Evolutionary conservation across 2,797 vertebrate genomes (phyloP).

Genomic region (Poecilia velifera): DNA sequence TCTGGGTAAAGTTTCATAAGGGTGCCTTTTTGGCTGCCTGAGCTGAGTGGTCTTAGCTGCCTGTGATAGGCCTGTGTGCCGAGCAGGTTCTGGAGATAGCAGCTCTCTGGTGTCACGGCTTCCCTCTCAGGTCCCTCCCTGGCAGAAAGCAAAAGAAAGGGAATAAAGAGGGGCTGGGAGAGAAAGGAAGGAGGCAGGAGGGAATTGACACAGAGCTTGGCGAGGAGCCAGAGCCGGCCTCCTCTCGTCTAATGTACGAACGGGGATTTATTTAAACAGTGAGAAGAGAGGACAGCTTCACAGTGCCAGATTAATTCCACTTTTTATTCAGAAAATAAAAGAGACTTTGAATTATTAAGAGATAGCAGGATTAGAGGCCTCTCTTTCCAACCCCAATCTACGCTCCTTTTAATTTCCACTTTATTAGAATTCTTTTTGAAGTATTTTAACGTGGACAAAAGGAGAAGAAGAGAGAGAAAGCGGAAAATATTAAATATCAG

Average conservation of each 20-base stretch:
- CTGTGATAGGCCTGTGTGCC: constrained; percentile 80
- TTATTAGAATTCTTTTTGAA: constrained; percentile 99
- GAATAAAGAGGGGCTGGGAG: constrained; percentile 74
- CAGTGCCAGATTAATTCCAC: constrained; percentile 98
- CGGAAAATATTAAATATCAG: constrained; percentile 99
- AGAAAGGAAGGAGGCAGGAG: constrained; percentile 82
- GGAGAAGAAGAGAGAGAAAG: constrained; percentile 96
- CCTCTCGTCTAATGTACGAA: constrained; percentile 88
- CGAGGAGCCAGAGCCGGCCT: constrained; percentile 86
- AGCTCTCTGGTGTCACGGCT: constrained; percentile 79
- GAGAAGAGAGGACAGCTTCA: constrained; percentile 96
- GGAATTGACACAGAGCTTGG: constrained; percentile 85
- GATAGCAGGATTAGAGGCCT: constrained; percentile 99
- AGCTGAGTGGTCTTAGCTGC: constrained; percentile 82
- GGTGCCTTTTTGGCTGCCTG: constrained; percentile 76
- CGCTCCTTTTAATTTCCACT: constrained; percentile 99
- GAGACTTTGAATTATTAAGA: constrained; percentile 99
- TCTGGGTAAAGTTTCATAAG: constrained; percentile 83
- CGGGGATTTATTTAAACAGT: constrained; percentile 96
- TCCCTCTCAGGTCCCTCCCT: constrained; percentile 81
- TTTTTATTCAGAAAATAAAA: constrained; percentile 99
- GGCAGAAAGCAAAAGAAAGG: constrained; percentile 80
- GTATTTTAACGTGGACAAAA: constrained; percentile 98
- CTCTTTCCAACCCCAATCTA: constrained; percentile 94
- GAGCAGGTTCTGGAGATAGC: constrained; percentile 85